These are phyloP conservation scores for Crocodylus rhombifer DNA, from an alignment of 2,797 vertebrate genomes.

Conservation along the genomic window DNA sequence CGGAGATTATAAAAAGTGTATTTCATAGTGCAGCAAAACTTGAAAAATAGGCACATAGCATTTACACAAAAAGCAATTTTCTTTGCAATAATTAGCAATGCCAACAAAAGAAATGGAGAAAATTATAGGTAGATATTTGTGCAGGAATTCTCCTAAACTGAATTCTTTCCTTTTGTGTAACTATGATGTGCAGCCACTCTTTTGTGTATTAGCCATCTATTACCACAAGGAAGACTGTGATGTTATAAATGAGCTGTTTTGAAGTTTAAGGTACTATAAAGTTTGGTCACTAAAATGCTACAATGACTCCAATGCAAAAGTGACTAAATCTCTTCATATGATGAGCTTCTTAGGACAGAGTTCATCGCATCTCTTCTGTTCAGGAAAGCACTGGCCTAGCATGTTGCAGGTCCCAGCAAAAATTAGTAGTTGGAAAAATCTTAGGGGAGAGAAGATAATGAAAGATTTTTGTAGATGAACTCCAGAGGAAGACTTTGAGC, in stretches of 20 bases:
- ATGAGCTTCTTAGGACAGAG: not conserved
- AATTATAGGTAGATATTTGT: not conserved
- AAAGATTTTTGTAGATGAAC: not conserved
- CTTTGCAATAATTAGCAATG: not conserved
- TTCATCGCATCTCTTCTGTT: not conserved
- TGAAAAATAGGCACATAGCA: not conserved
- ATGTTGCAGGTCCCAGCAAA: not conserved
- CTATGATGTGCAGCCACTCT: not conserved
- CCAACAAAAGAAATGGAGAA: not conserved
- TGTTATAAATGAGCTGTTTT: not conserved
- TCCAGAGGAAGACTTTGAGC: not conserved
- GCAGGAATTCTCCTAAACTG: not conserved
- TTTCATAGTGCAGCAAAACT: not conserved
- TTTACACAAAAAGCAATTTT: not conserved
- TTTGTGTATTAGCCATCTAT: not conserved
- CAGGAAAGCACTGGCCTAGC: not conserved
- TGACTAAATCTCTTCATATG: not conserved
- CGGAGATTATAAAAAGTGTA: not conserved
- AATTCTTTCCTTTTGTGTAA: not conserved
- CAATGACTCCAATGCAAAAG: not conserved
- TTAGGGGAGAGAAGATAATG: not conserved
- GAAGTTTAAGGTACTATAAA: not conserved
- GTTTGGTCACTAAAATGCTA: not conserved
- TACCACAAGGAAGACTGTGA: not conserved
- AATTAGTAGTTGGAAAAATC: not conserved